phyloP scores from a whole-genome alignment of 1,140 invertebrate genomes.

The Bombus superbus region DNA sequence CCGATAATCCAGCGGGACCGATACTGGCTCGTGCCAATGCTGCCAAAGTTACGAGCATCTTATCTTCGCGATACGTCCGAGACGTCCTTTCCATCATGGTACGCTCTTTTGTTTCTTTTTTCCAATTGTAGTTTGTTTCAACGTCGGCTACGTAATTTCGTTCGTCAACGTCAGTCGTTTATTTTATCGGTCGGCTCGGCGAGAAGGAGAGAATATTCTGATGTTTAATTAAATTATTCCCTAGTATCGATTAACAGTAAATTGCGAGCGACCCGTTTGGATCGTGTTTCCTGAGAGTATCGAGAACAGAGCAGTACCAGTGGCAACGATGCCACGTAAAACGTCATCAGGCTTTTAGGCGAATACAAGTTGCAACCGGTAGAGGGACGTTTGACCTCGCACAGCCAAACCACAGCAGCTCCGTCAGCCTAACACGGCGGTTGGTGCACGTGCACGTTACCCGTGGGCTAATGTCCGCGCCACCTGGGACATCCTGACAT shows the following conservation, averaged over 20 bases:
- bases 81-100: background rate
- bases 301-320: background rate
- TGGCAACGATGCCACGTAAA: constrained; percentile 26
- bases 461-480: constrained; percentile 60
- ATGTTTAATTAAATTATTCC: background rate
- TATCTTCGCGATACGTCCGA: background rate
- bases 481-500: constrained; percentile 67
- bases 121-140: background rate
- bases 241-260: background rate
- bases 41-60: constrained; percentile 26
- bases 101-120: no score
- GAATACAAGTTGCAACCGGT: constrained; percentile 1
- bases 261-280: background rate
- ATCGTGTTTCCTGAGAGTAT: background rate
- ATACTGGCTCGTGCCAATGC: background rate
- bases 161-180: background rate
- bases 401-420: constrained; percentile 61
- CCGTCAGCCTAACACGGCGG: constrained; percentile 55
- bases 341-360: constrained; percentile 39
- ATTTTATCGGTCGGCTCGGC: background rate
- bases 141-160: background rate
- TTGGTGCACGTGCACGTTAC: constrained; percentile 53
- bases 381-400: constrained; percentile 52
- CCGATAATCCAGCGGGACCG: constrained; percentile 44
- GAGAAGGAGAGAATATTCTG: background rate